These are phyloP conservation scores for Lasius fuliginosus DNA, from an alignment of 2,888 invertebrate genomes.

Conservation along the genomic window DNA sequence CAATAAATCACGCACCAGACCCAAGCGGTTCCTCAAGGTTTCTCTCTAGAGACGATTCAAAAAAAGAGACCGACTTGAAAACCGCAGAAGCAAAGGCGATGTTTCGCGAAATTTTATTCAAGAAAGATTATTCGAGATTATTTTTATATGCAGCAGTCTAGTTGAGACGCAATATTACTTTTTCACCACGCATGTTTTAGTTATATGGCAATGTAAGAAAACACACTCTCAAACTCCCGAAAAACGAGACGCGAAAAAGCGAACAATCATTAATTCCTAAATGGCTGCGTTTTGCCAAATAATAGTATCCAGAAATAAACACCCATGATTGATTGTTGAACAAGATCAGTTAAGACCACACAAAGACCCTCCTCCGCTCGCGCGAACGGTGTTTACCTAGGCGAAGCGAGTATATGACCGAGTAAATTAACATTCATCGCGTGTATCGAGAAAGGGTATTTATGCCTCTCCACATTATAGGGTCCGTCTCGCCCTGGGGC, in stretches of 20 bases:
- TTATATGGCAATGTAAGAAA: background rate
- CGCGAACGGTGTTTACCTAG: slow-evolving; percentile 56
- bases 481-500: slow-evolving; percentile 66
- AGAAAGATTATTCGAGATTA: background rate
- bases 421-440: slow-evolving; percentile 66
- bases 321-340: background rate
- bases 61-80: slow-evolving; percentile 70
- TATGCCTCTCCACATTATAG: slow-evolving; percentile 55
- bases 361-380: slow-evolving; percentile 42
- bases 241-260: background rate
- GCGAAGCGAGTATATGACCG: slow-evolving; percentile 45
- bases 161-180: background rate
- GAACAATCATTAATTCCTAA: slow-evolving; percentile 2
- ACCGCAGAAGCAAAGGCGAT: slow-evolving; percentile 72
- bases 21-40: slow-evolving; percentile 71
- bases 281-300: slow-evolving; percentile 8
- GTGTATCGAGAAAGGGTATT: slow-evolving; percentile 69
- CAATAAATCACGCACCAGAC: slow-evolving; percentile 75
- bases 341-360: slow-evolving; percentile 5
- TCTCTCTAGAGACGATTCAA: slow-evolving; percentile 68
- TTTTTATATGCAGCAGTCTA: slow-evolving; percentile 47
- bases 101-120: slow-evolving; percentile 69
- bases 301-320: slow-evolving; percentile 1
- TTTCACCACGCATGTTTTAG: background rate
- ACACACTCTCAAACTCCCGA: background rate